Base-by-base conservation (phyloP, 2,113 vertebrate species). In the Brachyhypopomus gauderio region DNA sequence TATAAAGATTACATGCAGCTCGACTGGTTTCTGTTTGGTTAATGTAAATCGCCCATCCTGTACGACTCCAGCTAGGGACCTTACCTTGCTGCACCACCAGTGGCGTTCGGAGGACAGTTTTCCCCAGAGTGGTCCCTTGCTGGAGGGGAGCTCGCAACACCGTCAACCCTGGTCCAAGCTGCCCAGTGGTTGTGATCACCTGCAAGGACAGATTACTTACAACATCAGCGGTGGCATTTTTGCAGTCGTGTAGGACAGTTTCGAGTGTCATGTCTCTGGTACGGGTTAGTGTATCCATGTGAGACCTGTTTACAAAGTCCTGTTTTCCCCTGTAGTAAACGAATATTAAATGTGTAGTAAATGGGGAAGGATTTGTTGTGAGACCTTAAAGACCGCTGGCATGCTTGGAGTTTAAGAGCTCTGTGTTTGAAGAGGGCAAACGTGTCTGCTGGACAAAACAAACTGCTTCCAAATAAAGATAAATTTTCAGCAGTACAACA, bases 1-100 rank as follows among this genome's bases (percentile, higher is more conserved):
- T 8, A 41, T 2, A 41, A 41, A 7, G 38, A 38, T 38, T 38
- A 38, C 38, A 38, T 38, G 38, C 38, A 7, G 38, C 41, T 41
- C 2, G 7, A 41, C 41, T 41, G 41, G 41, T 41, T 5, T 41
- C 9, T 41, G 41, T 41, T 41, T 41, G 41, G 3, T 41, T 41
- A 41, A 41, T 41, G 5, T 41, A 2, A 41, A 5, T 9, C n/a
- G 5, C 7, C 5, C 41, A 8, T 41, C 41, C 41, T 41, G 5
- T 30, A 30, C 7, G 3, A 41, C 41, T 41, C 5, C 41, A 41
- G 41, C 41, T 1, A 41, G 17, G 19, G 36, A 89, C 87, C 90
- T 88, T 92, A 96, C 96, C 95, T 96, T 95, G 96, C 30, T 96
- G 96, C 79, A 96, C 93, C 89, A 95, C 89, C 22, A 96, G 87